Evolutionary conservation across 2,797 vertebrate genomes (phyloP).

Genomic region (Danio tinwini): DNA sequence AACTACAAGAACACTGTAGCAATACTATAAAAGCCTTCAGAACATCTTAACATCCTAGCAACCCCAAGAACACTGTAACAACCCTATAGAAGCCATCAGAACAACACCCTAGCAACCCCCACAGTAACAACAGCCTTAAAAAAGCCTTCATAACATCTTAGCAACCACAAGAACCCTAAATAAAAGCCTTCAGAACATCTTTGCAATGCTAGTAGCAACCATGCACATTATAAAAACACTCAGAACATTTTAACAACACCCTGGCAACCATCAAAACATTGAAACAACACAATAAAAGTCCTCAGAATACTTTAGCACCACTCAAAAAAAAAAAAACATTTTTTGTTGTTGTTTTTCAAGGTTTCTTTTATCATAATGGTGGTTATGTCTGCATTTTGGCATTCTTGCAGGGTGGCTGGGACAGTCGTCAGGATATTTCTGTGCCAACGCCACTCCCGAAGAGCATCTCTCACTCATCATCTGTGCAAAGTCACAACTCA

Average conservation of each 20-base stretch:
- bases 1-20: no score
- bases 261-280: background rate
- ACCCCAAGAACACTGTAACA: no score
- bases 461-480: slow-evolving; percentile 74
- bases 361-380: background rate
- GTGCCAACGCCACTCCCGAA: slow-evolving; percentile 77
- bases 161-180: no score
- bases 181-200: no score
- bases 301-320: no score
- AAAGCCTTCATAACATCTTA: no score
- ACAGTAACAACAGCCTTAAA: no score
- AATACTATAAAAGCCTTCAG: no score
- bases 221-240: background rate
- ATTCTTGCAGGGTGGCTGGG: slow-evolving; percentile 86
- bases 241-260: background rate
- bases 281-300: no score
- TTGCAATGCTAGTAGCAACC: background rate
- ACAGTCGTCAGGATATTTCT: slow-evolving; percentile 92
- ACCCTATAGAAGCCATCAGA: background rate
- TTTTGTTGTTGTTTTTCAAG: no score
- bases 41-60: no score
- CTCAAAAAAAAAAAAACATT: background rate
- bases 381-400: background rate
- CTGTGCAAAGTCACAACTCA: slow-evolving; percentile 64
- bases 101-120: background rate